Conservation (phyloP, 1,140 invertebrate genomes). For the Stegodyphus mimosarum region DNA sequence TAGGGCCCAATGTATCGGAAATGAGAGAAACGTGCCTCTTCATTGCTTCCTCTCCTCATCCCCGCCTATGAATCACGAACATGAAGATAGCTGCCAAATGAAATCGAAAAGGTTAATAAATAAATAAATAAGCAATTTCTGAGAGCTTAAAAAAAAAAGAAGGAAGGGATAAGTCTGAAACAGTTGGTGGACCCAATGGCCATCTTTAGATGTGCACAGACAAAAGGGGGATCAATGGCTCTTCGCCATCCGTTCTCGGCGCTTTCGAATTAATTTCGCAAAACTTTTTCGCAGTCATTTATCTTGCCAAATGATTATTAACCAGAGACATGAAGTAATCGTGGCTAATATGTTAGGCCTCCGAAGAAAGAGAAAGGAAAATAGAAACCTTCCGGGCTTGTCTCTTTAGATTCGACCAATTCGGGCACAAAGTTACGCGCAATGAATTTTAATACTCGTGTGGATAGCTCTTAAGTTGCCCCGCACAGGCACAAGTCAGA, state of each 20-base stretch:
- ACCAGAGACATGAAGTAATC: slow-evolving; percentile 38
- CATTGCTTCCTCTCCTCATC: background rate
- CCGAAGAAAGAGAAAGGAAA: background rate
- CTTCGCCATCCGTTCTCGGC: background rate
- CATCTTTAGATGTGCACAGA: slow-evolving; percentile 18
- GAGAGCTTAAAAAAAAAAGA: no score
- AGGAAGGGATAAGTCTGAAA: no score
- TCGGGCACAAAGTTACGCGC: background rate
- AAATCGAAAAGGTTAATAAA: no score
- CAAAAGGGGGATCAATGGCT: slow-evolving; percentile 31
- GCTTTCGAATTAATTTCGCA: slow-evolving; percentile 39
- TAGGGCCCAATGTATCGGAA: background rate
- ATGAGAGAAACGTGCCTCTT: background rate
- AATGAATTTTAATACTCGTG: no score
- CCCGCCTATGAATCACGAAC: no score
- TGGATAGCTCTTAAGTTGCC: no score
- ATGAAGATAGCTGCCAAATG: no score
- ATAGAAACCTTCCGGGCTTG: background rate
- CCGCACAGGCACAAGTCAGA: no score
- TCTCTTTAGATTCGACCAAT: slow-evolving; percentile 3
- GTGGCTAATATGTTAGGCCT: slow-evolving; percentile 34
- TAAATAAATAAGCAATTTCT: no score
- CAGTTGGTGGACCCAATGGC: background rate
- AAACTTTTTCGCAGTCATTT: slow-evolving; percentile 30
- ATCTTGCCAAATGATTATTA: slow-evolving; percentile 47